Evolutionary conservation across 2,888 invertebrate species (phyloP).

Genomic region (Tupiocoris notatus): DNA sequence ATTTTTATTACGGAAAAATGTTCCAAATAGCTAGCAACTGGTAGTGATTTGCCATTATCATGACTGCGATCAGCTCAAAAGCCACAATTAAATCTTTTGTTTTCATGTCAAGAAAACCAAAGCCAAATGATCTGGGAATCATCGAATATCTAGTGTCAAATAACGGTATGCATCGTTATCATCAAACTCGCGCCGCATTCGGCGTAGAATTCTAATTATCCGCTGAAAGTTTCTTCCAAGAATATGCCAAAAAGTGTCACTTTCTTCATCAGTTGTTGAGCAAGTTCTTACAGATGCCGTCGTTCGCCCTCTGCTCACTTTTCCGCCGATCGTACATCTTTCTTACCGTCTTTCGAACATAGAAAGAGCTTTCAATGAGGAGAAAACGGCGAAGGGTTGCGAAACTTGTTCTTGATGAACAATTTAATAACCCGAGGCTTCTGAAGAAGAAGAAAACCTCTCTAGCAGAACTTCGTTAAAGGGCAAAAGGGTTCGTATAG

Average conservation of each 20-base stretch:
- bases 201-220: too few species aligned
- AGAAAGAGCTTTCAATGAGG: neutral
- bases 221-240: too few species aligned
- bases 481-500: neutral
- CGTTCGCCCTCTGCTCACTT: neutral
- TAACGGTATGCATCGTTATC: too few species aligned
- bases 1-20: too few species aligned
- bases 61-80: too few species aligned
- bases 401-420: conserved; percentile 33
- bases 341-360: neutral
- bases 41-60: too few species aligned
- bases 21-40: too few species aligned
- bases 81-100: too few species aligned
- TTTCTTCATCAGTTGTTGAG: conserved; percentile 35
- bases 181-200: too few species aligned
- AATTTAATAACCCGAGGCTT: conserved; percentile 25
- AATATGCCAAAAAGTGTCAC: conserved; percentile 12
- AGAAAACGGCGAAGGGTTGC: neutral
- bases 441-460: conserved; percentile 3
- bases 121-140: too few species aligned
- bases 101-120: too few species aligned
- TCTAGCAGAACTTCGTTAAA: neutral
- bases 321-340: neutral
- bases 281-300: conserved; percentile 30
- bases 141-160: too few species aligned